Conservation (phyloP, 2,113 vertebrate species). For the Microtus montanus region DNA sequence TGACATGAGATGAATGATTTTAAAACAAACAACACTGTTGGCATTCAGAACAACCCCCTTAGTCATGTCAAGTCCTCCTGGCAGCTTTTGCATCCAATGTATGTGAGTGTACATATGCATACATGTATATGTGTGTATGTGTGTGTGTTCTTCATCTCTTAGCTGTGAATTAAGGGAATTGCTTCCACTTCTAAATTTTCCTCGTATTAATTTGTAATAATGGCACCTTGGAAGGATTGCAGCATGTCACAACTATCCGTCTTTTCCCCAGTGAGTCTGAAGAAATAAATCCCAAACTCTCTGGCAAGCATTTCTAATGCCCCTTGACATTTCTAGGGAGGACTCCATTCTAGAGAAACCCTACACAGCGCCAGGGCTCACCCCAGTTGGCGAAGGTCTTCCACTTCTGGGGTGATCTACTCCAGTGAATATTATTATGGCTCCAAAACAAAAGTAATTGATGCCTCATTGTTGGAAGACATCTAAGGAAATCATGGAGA, state of each 20-base stretch:
- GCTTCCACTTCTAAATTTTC: background rate
- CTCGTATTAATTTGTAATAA: background rate
- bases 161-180: background rate
- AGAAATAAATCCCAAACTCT: conserved; percentile 34
- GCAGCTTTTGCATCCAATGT: background rate
- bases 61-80: background rate
- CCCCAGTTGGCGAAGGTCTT: background rate
- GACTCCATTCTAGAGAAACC: background rate
- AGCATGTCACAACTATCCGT: background rate
- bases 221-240: background rate
- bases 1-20: background rate
- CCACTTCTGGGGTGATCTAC: background rate
- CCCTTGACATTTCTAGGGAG: background rate
- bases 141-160: background rate
- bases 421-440: too few species aligned
- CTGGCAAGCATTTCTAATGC: background rate
- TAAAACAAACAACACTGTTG: background rate
- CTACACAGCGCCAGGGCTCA: background rate
- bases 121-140: background rate
- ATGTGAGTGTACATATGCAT: background rate
- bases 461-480: background rate
- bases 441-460: background rate
- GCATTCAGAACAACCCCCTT: background rate
- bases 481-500: background rate
- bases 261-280: conserved; percentile 8